Evolutionary conservation across 2,888 invertebrate species (phyloP).

Genomic region (Epinotia nisella): DNA sequence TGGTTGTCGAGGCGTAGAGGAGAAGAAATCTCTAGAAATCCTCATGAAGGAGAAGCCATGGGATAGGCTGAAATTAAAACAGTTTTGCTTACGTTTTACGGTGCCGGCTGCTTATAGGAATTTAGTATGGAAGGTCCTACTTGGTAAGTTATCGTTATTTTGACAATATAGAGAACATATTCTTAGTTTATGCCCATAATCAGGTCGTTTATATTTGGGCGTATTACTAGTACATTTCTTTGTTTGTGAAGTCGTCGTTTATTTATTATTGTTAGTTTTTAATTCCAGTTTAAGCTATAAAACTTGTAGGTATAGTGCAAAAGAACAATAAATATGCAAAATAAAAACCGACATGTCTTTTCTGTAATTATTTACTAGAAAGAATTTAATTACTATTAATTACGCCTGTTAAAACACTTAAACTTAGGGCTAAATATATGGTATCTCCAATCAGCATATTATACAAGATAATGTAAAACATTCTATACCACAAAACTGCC

Average conservation of each 20-base stretch:
- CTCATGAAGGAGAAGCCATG: slow-evolving; percentile 93
- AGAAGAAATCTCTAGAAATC: slow-evolving; percentile 95
- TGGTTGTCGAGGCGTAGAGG: slow-evolving; percentile 95
- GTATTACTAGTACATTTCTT: slow-evolving; percentile 14
- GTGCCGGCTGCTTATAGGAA: slow-evolving; percentile 92
- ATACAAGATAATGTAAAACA: too few species aligned
- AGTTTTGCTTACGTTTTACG: slow-evolving; percentile 93
- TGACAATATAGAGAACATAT: background rate
- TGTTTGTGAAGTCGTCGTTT: slow-evolving; percentile 10
- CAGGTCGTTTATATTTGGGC: background rate
- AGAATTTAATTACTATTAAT: too few species aligned
- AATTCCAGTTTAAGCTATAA: background rate
- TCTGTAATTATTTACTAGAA: background rate
- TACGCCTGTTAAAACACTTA: too few species aligned
- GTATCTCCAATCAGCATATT: too few species aligned
- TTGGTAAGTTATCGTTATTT: slow-evolving; percentile 83
- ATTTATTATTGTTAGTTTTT: slow-evolving; percentile 1
- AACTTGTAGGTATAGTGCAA: background rate
- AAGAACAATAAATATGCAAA: background rate
- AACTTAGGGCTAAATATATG: too few species aligned
- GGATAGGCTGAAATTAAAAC: slow-evolving; percentile 91
- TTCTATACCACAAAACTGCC: too few species aligned
- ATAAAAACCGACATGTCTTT: background rate
- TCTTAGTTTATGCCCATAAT: background rate
- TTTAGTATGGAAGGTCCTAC: slow-evolving; percentile 93